phyloP scores from a whole-genome alignment of 1,140 invertebrate genomes.

The Euwallacea similis region DNA sequence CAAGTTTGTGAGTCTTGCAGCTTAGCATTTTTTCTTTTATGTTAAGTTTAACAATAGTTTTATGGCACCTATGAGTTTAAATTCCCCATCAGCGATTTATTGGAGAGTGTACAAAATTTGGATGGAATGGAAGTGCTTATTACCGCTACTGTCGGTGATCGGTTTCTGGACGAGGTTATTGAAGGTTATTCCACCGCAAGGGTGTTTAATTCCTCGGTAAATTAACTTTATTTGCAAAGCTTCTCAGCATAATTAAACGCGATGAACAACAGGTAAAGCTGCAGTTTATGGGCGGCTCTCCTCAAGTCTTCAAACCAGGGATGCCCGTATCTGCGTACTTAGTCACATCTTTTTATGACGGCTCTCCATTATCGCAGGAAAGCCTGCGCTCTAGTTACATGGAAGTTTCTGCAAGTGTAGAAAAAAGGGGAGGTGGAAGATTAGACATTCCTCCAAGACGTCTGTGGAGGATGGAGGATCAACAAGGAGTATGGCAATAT shows the following conservation, averaged over 20 bases:
- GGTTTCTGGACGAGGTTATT: constrained; percentile 83
- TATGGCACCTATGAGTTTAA: constrained; percentile 83
- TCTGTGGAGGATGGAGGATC: constrained; percentile 61
- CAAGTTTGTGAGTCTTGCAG: constrained; percentile 61
- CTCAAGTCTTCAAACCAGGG: constrained; percentile 91
- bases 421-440: constrained; percentile 59
- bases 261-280: constrained; percentile 17
- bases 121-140: constrained; percentile 86
- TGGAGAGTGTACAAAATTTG: constrained; percentile 65
- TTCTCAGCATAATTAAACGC: background rate
- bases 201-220: constrained; percentile 83
- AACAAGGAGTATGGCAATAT: constrained; percentile 72
- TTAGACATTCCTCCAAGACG: constrained; percentile 60
- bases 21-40: constrained; percentile 46
- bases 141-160: constrained; percentile 85
- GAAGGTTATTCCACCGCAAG: constrained; percentile 85
- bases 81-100: constrained; percentile 80
- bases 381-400: constrained; percentile 61
- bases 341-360: constrained; percentile 76
- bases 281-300: constrained; percentile 72
- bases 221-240: constrained; percentile 1
- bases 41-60: constrained; percentile 67
- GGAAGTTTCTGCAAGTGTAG: constrained; percentile 63
- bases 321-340: constrained; percentile 82
- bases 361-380: constrained; percentile 64